Evolutionary conservation across 1,140 invertebrate genomes (phyloP).

Genomic region (Cydia amplana): DNA sequence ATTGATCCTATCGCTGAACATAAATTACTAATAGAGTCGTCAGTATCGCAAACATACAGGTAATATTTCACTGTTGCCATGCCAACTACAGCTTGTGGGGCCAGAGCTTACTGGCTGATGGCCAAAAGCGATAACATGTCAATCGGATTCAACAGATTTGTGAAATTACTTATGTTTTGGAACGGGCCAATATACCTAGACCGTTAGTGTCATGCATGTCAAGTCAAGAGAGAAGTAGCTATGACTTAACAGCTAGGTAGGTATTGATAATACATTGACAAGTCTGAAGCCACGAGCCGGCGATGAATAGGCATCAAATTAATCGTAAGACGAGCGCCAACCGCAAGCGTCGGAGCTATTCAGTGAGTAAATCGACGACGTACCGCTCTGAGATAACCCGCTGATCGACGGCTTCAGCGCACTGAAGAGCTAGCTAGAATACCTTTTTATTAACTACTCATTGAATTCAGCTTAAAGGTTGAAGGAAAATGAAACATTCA

Average conservation of each 20-base stretch:
- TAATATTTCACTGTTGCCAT: neutral
- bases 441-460: neutral
- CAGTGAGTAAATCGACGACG: slow-evolving; percentile 45
- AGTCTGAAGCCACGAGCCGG: neutral
- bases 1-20: neutral
- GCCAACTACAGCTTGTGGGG: neutral
- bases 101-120: neutral
- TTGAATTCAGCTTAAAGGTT: neutral
- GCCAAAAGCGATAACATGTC: neutral
- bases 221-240: neutral
- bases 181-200: neutral
- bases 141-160: neutral
- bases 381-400: slow-evolving; percentile 38
- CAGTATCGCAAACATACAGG: neutral
- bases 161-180: neutral
- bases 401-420: slow-evolving; percentile 42
- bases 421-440: neutral
- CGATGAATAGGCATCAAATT: slow-evolving; percentile 38
- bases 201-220: neutral
- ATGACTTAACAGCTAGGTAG: neutral
- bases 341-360: slow-evolving; percentile 34
- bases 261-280: too few relatives aligned
- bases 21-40: neutral
- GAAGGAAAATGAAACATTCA: neutral
- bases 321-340: slow-evolving; percentile 34